Conservation (phyloP, 2,888 invertebrate species). For the Apotomis turbidana region DNA sequence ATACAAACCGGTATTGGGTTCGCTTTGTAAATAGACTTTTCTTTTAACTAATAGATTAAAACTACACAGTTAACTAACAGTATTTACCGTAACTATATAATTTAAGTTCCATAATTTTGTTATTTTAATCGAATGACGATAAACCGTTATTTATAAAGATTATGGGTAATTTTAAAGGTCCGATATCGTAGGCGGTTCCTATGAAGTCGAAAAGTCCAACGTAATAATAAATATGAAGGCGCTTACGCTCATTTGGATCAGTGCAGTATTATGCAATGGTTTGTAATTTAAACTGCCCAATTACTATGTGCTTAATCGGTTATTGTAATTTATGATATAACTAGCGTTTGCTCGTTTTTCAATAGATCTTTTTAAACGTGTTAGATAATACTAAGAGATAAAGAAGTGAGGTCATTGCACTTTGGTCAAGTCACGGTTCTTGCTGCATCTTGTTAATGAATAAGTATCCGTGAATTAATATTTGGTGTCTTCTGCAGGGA, state of each 20-base stretch:
- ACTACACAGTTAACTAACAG: slow-evolving; percentile 11
- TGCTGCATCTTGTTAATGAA: slow-evolving; percentile 12
- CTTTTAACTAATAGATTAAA: slow-evolving; percentile 13
- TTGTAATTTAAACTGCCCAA: slow-evolving; percentile 38
- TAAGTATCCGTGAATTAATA: no score
- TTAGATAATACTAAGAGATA: slow-evolving; percentile 31
- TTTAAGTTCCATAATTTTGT: slow-evolving; percentile 24
- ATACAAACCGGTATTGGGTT: not conserved
- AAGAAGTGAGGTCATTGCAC: slow-evolving; percentile 32
- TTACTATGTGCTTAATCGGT: slow-evolving; percentile 40
- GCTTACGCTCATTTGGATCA: not conserved
- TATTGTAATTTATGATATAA: slow-evolving; percentile 42
- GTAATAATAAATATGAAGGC: not conserved
- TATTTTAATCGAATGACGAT: slow-evolving; percentile 25
- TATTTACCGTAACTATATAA: slow-evolving; percentile 16
- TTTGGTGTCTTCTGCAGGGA: no score
- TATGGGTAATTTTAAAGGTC: slow-evolving; percentile 35
- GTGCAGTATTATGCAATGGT: slow-evolving; percentile 32
- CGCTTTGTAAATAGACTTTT: slow-evolving; percentile 25
- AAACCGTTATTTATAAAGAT: slow-evolving; percentile 36
- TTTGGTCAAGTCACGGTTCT: slow-evolving; percentile 17
- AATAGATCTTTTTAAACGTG: slow-evolving; percentile 29
- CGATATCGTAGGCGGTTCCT: slow-evolving; percentile 28
- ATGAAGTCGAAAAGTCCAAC: not conserved
- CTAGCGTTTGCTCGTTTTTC: slow-evolving; percentile 37